These are phyloP conservation scores for Pseudorhombus dupliciocellatus DNA, from an alignment of 2,113 vertebrate genomes.

Conservation along the genomic window DNA sequence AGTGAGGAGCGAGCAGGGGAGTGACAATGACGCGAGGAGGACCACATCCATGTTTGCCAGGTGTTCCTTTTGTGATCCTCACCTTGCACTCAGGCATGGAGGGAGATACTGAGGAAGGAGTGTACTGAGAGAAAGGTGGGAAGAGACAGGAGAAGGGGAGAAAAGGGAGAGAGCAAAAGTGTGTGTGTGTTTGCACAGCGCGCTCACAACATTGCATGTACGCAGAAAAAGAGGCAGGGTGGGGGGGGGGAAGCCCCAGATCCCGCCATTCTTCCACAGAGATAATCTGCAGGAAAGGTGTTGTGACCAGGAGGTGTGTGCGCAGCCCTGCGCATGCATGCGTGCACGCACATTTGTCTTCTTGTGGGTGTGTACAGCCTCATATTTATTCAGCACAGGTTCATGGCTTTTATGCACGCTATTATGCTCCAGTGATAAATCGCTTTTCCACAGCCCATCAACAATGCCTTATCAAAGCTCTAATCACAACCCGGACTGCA, in stretches of 20 bases:
- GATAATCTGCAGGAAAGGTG: conserved; percentile 68
- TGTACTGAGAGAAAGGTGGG: conserved; percentile 27
- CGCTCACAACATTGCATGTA: neutral
- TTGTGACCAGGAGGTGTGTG: conserved; percentile 28
- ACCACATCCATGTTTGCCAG: conserved; percentile 82
- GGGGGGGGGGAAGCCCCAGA: conserved; percentile 29
- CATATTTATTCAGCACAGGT: conserved; percentile 70
- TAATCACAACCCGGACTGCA: conserved; percentile 55
- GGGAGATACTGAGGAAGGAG: conserved; percentile 43
- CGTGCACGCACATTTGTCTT: conserved; percentile 46
- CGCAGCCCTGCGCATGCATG: neutral
- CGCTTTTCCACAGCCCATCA: conserved; percentile 72
- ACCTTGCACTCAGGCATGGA: conserved; percentile 72
- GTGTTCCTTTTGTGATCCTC: conserved; percentile 83
- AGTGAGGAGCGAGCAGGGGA: conserved; percentile 28
- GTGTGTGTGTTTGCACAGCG: neutral
- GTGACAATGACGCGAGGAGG: conserved; percentile 70
- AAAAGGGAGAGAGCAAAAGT: neutral
- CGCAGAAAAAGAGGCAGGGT: neutral
- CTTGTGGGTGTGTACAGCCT: conserved; percentile 61
- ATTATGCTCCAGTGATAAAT: conserved; percentile 70
- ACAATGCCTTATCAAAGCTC: conserved; percentile 65
- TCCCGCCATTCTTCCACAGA: conserved; percentile 71
- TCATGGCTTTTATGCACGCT: conserved; percentile 68
- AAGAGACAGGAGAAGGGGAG: conserved; percentile 27